A percentile compares a stretch with the other conserved stretches of the same genome.
These are phyloP conservation scores for Rhorus exstirpatorius DNA, from an alignment of 2,888 invertebrate species.

Conservation along the genomic window DNA sequence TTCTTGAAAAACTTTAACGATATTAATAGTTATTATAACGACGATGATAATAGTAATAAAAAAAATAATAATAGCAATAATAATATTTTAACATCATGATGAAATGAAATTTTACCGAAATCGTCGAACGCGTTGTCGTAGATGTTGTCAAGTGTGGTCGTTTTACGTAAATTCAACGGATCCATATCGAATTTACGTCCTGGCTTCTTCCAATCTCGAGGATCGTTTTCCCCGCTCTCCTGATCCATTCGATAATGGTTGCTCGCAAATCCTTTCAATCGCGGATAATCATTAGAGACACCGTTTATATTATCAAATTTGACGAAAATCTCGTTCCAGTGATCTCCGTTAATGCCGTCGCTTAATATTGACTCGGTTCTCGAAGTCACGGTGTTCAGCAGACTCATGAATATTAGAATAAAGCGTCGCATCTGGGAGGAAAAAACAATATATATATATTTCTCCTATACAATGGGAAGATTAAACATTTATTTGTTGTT, in stretches of 20 bases:
- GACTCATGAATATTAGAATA: slow-evolving; percentile 64
- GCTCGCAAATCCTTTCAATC: slow-evolving; percentile 20
- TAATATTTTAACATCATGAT: neutral
- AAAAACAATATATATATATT: neutral
- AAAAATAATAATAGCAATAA: neutral
- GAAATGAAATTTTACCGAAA: slow-evolving; percentile 47
- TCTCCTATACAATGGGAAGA: too few relatives aligned
- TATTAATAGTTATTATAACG: too few relatives aligned
- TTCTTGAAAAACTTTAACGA: too few relatives aligned
- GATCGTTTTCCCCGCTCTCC: slow-evolving; percentile 25
- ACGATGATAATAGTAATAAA: neutral
- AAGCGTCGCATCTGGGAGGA: slow-evolving; percentile 68
- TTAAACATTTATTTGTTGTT: too few relatives aligned
- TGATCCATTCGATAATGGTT: slow-evolving; percentile 29
- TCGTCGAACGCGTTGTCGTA: slow-evolving; percentile 41
- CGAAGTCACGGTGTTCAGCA: slow-evolving; percentile 67
- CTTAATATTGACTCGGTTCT: slow-evolving; percentile 69
- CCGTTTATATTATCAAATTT: slow-evolving; percentile 1
- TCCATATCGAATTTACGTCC: neutral
- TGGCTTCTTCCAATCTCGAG: slow-evolving; percentile 32
- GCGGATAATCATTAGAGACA: slow-evolving; percentile 20
- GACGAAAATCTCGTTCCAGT: slow-evolving; percentile 38
- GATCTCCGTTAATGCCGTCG: slow-evolving; percentile 20
- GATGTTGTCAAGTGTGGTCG: slow-evolving; percentile 8
- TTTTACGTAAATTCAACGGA: slow-evolving; percentile 28